phyloP scores from a whole-genome alignment of 2,113 vertebrate genomes.

The Stigmatopora nigra region DNA sequence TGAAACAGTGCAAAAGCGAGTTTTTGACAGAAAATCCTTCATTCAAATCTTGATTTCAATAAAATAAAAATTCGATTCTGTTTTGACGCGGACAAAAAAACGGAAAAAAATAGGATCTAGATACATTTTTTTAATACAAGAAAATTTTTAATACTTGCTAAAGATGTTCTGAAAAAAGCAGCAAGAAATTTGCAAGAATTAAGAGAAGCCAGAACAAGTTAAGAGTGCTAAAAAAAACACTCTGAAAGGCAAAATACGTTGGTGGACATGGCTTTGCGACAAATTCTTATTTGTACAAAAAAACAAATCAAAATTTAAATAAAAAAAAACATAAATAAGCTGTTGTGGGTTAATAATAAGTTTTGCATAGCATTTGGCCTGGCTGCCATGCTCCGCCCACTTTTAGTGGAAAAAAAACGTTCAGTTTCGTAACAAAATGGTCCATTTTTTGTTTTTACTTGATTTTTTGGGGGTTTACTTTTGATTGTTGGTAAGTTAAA shows the following conservation, averaged over 20 bases:
- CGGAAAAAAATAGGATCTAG: background rate
- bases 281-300: slow-evolving; percentile 52
- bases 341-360: slow-evolving; percentile 21
- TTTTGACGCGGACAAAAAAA: background rate
- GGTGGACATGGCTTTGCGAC: slow-evolving; percentile 62
- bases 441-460: no score
- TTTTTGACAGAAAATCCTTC: background rate
- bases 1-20: background rate
- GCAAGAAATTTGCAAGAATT: background rate
- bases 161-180: background rate
- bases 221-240: slow-evolving; percentile 2
- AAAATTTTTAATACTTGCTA: background rate
- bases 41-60: background rate
- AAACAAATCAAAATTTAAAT: slow-evolving; percentile 28
- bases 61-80: background rate
- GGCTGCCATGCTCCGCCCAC: slow-evolving; percentile 21
- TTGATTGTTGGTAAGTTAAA: no score
- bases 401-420: background rate
- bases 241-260: slow-evolving; percentile 65
- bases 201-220: background rate
- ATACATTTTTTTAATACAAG: background rate
- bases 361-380: slow-evolving; percentile 75
- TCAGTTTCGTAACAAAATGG: no score
- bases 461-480: no score
- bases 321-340: slow-evolving; percentile 31